Base-by-base conservation (phyloP, 2,113 vertebrate genomes). In the Rostratula benghalensis region DNA sequence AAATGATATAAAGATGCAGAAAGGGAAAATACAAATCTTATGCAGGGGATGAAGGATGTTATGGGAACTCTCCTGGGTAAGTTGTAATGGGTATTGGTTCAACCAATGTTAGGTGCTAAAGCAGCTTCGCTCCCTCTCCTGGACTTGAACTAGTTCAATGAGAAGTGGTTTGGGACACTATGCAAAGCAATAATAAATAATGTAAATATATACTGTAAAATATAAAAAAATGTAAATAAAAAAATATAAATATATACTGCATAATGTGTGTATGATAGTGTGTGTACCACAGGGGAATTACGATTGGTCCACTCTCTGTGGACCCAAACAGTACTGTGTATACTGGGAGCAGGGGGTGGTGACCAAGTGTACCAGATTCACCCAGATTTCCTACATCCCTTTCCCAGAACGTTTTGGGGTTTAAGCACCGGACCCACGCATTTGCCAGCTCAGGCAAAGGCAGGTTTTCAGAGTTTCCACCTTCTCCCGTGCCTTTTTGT, bases 231-330 rank as follows among this genome's bases (percentile, higher is more conserved):
- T n/a, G n/a, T n/a, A n/a, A n/a, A n/a, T n/a, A n/a, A n/a, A n/a
- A n/a, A n/a, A n/a, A n/a, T n/a, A 27, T 13, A 6, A 73, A 89
- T 50, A 50, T 12, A 39, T 18, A 16, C 15, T 28, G 11, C 3
- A 0, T 63, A 15, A n/a, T 0, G 4, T 11, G 11, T 4, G 13
- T 30, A 33, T 0, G 0, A 4, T 4, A 4, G 10, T 10, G 21
- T 16, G 30, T 25, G 8, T n/a, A 19, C 5, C 13, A 6, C 3
- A 9, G 3, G 16, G 20, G 50, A 87, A 57, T 39, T 22, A 13
- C 0, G 7, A 1, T 4, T 11, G 13, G 65, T 41, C 39, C 86
- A 28, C 28, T 37, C 20, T 37, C 43, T 21, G 5, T 3, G n/a
- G 33, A 85, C 33, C 20, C 51, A 13, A 30, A 53, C 5, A 11